Evolutionary conservation across 2,113 vertebrate species (phyloP).

Genomic region (Astur gentilis): DNA sequence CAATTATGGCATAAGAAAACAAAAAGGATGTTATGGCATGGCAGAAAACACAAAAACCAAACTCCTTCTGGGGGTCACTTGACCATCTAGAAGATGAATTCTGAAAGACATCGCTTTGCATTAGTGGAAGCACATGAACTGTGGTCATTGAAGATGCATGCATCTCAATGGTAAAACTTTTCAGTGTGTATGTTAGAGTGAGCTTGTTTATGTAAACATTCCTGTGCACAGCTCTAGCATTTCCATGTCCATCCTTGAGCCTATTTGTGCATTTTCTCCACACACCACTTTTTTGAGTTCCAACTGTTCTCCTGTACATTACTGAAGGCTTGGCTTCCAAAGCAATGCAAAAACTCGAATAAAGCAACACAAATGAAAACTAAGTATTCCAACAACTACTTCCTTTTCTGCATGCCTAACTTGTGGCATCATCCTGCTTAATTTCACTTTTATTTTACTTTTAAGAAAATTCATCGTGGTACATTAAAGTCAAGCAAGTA

Average conservation of each 20-base stretch:
- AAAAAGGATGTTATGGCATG: conserved; percentile 3
- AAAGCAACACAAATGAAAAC: background rate
- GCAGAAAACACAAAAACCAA: background rate
- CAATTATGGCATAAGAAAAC: conserved; percentile 23
- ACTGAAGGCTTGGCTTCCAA: background rate
- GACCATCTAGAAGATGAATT: background rate
- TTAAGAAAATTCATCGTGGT: background rate
- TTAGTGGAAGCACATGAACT: background rate
- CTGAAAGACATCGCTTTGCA: background rate
- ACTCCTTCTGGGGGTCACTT: background rate
- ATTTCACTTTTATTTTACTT: background rate
- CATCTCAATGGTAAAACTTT: background rate
- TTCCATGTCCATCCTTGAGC: background rate
- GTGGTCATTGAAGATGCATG: background rate
- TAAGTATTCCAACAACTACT: background rate
- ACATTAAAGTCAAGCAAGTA: background rate
- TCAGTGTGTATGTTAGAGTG: background rate
- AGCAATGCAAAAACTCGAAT: background rate
- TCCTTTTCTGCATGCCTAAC: background rate
- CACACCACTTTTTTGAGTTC: background rate
- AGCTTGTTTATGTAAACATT: background rate
- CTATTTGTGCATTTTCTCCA: background rate
- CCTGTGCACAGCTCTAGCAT: background rate
- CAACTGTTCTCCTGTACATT: background rate
- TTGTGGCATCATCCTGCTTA: background rate